phyloP scores from a whole-genome alignment of 2,888 invertebrate genomes.

The Netelia fuscicornis region DNA sequence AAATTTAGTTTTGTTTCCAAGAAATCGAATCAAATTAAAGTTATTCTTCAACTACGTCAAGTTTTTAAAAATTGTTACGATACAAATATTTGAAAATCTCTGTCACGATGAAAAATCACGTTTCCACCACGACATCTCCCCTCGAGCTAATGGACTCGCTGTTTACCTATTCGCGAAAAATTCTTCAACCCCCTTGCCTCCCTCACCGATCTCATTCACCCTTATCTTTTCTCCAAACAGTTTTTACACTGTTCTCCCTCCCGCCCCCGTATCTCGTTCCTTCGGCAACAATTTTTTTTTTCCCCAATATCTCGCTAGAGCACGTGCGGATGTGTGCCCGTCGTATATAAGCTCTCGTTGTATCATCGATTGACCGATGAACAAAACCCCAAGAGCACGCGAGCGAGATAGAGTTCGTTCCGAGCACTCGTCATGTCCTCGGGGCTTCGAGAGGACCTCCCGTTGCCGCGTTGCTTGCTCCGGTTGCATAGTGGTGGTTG shows the following conservation, averaged over 20 bases:
- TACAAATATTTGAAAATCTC: too few relatives aligned
- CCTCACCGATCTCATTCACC: neutral
- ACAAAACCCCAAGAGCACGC: conserved; percentile 6
- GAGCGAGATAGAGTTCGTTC: conserved; percentile 24
- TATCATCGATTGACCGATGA: conserved; percentile 62
- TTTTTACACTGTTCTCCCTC: conserved; percentile 10
- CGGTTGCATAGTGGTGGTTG: conserved; percentile 21
- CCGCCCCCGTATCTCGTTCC: conserved; percentile 8
- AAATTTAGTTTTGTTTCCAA: conserved; percentile 13
- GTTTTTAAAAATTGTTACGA: too few relatives aligned
- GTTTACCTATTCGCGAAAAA: neutral
- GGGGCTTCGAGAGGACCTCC: conserved; percentile 62
- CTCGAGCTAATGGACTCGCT: too few relatives aligned
- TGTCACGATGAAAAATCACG: too few relatives aligned
- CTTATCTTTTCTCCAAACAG: conserved; percentile 17
- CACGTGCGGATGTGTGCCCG: conserved; percentile 47
- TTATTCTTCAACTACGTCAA: too few relatives aligned
- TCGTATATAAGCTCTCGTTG: conserved; percentile 41
- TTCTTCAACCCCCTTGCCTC: too few relatives aligned
- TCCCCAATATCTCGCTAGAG: conserved; percentile 34
- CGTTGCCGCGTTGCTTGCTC: conserved; percentile 30
- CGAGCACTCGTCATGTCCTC: conserved; percentile 66
- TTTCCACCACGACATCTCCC: too few relatives aligned
- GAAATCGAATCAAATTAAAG: neutral
- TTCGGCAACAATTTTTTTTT: conserved; percentile 13